Percentiles rank a stretch among this genome's conserved stretches.
Evolutionary conservation across 1,140 invertebrate species (phyloP).

Genomic region (Procambarus virginalis): DNA sequence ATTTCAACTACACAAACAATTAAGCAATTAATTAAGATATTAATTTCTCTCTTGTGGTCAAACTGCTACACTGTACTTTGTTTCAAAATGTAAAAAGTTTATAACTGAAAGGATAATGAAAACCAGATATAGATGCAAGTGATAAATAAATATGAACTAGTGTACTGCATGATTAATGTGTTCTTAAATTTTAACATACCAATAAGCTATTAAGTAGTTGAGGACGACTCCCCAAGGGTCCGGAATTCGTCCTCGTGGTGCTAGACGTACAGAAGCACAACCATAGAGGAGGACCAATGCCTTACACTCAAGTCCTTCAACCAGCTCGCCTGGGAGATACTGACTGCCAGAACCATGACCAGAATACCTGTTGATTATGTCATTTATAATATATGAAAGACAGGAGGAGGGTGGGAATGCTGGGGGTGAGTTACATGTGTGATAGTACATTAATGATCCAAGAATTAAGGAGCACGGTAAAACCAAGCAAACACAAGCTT

Average conservation of each 20-base stretch:
- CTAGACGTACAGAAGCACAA: conserved; percentile 82
- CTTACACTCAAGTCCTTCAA: conserved; percentile 78
- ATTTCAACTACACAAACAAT: no score
- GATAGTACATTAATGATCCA: no score
- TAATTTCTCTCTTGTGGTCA: no score
- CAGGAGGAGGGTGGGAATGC: no score
- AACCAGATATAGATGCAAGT: no score
- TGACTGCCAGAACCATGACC: conserved; percentile 86
- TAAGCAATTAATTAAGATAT: no score
- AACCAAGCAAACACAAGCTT: no score
- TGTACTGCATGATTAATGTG: no score
- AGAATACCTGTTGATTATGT: conserved; percentile 77
- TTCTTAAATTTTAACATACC: conserved; percentile 74
- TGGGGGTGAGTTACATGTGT: no score
- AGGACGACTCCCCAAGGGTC: conserved; percentile 81
- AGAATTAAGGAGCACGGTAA: no score
- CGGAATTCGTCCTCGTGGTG: conserved; percentile 77
- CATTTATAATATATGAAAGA: background rate
- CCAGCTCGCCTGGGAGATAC: conserved; percentile 78
- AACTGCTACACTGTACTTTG: no score
- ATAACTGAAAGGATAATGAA: background rate
- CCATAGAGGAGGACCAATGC: conserved; percentile 83
- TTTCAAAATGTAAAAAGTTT: background rate
- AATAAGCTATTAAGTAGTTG: conserved; percentile 81
- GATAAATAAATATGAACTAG: no score